phyloP scores from a whole-genome alignment of 1,140 invertebrate species.

The Amyelois transitella region DNA sequence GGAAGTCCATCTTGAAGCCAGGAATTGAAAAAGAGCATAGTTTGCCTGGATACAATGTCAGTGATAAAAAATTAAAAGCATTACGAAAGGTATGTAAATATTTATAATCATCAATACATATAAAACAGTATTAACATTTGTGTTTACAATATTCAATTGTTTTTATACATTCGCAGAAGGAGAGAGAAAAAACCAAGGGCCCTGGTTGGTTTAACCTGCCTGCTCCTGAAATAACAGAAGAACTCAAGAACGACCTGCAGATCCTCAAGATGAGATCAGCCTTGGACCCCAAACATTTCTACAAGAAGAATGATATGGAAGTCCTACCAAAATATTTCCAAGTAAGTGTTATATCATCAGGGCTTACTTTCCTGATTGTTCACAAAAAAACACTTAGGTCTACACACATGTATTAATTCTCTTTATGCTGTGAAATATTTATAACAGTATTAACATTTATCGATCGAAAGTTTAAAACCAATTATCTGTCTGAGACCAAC shows the following conservation, averaged over 20 bases:
- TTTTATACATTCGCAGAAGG: slow-evolving; percentile 55
- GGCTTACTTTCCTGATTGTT: too few species aligned
- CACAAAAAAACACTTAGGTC: background rate
- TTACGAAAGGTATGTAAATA: slow-evolving; percentile 75
- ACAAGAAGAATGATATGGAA: slow-evolving; percentile 93
- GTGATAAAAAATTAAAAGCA: slow-evolving; percentile 75
- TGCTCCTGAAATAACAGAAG: slow-evolving; percentile 90
- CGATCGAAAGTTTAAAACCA: too few species aligned
- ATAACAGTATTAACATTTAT: too few species aligned
- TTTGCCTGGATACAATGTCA: slow-evolving; percentile 78
- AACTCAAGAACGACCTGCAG: slow-evolving; percentile 89
- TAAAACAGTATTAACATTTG: too few species aligned
- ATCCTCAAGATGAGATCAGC: slow-evolving; percentile 94
- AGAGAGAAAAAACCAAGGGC: slow-evolving; percentile 87
- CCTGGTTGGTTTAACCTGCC: slow-evolving; percentile 90
- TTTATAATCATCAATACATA: too few species aligned
- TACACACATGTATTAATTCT: too few species aligned
- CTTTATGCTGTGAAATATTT: too few species aligned
- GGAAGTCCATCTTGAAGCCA: slow-evolving; percentile 79
- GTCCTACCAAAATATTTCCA: slow-evolving; percentile 94
- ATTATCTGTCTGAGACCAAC: too few species aligned
- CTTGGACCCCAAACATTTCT: slow-evolving; percentile 94
- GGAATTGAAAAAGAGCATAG: slow-evolving; percentile 80
- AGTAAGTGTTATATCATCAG: slow-evolving; percentile 76
- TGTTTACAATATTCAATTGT: too few species aligned